A percentile compares a stretch with the other conserved stretches of the same genome.
Evolutionary conservation across 2,888 invertebrate genomes (phyloP).

Genomic region (Protodeltote pygarga): DNA sequence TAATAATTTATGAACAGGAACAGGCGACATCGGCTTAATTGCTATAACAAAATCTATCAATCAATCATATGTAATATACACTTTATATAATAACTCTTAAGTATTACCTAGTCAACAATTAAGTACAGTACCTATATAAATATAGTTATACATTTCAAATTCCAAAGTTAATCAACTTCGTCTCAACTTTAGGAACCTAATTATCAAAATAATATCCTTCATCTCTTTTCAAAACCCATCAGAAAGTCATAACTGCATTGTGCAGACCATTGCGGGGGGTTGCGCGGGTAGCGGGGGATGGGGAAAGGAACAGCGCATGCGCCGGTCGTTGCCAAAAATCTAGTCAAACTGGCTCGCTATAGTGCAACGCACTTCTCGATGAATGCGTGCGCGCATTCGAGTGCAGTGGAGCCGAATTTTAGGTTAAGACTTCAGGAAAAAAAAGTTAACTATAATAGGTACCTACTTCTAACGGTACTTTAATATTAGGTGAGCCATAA

Average conservation of each 20-base stretch:
- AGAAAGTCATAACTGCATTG: conserved; percentile 68
- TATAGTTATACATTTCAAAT: no score
- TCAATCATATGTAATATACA: no score
- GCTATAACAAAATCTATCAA: no score
- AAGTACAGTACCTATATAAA: no score
- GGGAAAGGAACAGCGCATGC: conserved; percentile 51
- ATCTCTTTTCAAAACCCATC: conserved; percentile 62
- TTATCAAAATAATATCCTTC: conserved; percentile 18
- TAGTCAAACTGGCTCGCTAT: conserved; percentile 86
- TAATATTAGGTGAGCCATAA: no score
- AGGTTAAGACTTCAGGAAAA: not conserved
- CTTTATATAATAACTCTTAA: no score
- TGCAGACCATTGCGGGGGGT: conserved; percentile 43
- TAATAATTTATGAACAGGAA: no score
- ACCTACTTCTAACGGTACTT: no score
- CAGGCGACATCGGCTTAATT: no score
- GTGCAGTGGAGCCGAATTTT: conserved; percentile 53
- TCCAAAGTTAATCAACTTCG: not conserved
- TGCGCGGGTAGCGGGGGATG: conserved; percentile 40
- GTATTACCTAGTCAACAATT: no score
- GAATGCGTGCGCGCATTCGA: conserved; percentile 64
- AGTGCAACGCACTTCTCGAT: conserved; percentile 84
- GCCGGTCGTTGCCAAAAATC: conserved; percentile 81
- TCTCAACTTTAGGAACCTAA: conserved; percentile 6
- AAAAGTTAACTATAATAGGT: no score